Percentiles rank a stretch among this genome's conserved stretches.
Conservation (phyloP, 2,797 vertebrate species). For the Chelmon rostratus region DNA sequence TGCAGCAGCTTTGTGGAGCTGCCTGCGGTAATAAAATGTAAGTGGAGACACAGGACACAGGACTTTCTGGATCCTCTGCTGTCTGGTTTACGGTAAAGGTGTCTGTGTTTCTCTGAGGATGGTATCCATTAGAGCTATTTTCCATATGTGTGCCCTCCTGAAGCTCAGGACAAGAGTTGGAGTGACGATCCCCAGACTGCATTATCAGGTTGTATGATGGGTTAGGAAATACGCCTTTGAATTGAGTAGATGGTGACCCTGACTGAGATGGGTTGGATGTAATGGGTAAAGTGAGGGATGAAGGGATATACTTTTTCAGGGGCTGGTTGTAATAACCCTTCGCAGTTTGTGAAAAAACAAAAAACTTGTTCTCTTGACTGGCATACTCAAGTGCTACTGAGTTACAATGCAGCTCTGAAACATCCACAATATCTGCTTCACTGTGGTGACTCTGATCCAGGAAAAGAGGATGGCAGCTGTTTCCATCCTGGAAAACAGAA, state of each 20-base stretch:
- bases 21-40: slow-evolving; percentile 53
- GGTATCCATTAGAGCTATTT: slow-evolving; percentile 22
- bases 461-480: not conserved
- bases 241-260: not conserved
- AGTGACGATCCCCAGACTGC: slow-evolving; percentile 69
- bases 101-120: slow-evolving; percentile 22
- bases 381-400: not conserved
- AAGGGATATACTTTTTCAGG: not conserved
- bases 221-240: slow-evolving; percentile 39
- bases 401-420: slow-evolving; percentile 33
- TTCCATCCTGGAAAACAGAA: slow-evolving; percentile 46
- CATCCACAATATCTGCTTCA: slow-evolving; percentile 81
- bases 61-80: not conserved
- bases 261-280: not conserved
- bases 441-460: slow-evolving; percentile 80
- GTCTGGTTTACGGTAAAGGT: not conserved
- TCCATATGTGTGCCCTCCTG: not conserved
- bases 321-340: slow-evolving; percentile 24
- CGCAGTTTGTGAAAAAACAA: not conserved
- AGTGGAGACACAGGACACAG: slow-evolving; percentile 33
- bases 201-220: slow-evolving; percentile 24
- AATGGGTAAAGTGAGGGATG: not conserved
- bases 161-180: slow-evolving; percentile 42
- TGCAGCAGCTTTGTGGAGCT: not conserved
- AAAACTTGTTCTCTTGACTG: not conserved